Evolutionary conservation across 2,888 invertebrate genomes (phyloP).

Genomic region (Proisotoma minuta): DNA sequence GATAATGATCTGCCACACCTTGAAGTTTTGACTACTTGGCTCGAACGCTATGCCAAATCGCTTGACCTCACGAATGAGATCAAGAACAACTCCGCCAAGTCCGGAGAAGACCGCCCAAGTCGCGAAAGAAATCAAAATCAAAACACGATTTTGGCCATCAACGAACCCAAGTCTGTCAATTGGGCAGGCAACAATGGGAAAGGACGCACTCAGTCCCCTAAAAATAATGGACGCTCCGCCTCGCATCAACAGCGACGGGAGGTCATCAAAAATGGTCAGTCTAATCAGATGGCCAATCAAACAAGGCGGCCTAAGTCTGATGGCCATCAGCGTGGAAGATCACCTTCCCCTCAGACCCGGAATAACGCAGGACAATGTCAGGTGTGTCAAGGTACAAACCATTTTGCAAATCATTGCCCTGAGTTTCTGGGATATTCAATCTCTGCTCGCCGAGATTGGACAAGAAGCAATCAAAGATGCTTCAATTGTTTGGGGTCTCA

Average conservation of each 20-base stretch:
- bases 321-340: background rate
- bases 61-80: constrained; percentile 9
- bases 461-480: constrained; percentile 2
- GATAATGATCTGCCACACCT: background rate
- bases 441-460: background rate
- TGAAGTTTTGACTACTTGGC: background rate
- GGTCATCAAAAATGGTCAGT: background rate
- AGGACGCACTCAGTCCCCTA: background rate
- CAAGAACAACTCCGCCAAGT: background rate
- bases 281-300: background rate
- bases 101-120: background rate
- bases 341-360: background rate
- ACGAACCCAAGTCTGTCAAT: background rate
- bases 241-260: constrained; percentile 3
- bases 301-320: background rate
- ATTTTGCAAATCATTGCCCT: background rate
- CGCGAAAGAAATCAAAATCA: background rate
- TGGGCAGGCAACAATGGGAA: background rate
- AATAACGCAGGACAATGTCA: background rate
- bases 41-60: constrained; percentile 5
- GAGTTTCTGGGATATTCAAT: background rate
- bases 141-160: background rate
- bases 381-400: background rate
- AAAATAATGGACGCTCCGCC: background rate
- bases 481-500: constrained; percentile 2